phyloP scores from a whole-genome alignment of 2,113 vertebrate species.

The Manacus vitellinus region DNA sequence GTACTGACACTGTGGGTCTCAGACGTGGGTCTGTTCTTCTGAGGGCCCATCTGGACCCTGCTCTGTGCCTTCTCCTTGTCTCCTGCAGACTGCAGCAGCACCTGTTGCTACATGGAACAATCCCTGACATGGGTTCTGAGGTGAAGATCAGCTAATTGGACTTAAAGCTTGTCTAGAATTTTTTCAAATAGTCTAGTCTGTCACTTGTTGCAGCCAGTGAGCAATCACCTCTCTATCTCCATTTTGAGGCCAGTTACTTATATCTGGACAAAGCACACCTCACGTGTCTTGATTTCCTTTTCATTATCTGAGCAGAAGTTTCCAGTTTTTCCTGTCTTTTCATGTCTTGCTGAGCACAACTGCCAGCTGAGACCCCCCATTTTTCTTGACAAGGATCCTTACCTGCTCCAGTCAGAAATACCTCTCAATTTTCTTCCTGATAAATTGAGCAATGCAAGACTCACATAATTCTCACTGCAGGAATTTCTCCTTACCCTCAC shows the following conservation, averaged over 20 bases:
- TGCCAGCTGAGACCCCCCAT: neutral
- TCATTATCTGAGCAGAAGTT: neutral
- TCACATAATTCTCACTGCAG: neutral
- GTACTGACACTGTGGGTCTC: neutral
- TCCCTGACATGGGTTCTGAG: fast-evolving
- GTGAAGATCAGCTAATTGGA: neutral
- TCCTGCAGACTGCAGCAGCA: fast-evolving
- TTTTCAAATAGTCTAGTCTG: neutral
- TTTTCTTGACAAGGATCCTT: neutral
- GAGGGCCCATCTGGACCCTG: too few species aligned
- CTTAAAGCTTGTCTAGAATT: neutral
- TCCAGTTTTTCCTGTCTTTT: neutral
- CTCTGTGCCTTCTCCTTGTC: fast-evolving
- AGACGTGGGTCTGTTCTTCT: neutral
- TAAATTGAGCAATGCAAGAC: neutral
- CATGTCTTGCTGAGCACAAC: neutral
- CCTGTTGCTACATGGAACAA: neutral
- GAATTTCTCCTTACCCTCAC: neutral
- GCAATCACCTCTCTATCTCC: fast-evolving
- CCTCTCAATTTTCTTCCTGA: neutral
- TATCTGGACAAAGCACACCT: neutral
- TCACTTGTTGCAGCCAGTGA: fast-evolving
- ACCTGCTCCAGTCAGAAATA: neutral
- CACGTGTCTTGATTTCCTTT: fast-evolving
- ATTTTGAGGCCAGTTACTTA: neutral